phyloP scores from a whole-genome alignment of 1,140 invertebrate genomes.

The Druon quercuslanigerum region DNA sequence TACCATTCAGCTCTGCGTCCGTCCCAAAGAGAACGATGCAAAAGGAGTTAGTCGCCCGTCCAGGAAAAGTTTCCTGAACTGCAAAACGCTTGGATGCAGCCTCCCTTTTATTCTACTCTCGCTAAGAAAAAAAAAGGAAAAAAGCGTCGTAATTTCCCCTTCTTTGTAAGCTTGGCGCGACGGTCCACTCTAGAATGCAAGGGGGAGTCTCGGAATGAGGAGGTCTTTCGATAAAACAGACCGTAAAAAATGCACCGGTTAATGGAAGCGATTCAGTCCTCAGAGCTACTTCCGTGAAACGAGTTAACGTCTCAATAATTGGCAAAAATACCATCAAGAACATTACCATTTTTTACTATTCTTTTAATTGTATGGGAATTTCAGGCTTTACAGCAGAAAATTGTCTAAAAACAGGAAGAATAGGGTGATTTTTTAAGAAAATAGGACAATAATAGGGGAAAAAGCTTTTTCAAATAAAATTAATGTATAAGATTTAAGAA shows the following conservation, averaged over 20 bases:
- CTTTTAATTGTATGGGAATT: background rate
- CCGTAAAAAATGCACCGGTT: background rate
- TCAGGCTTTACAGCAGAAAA: too few species aligned
- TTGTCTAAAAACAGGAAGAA: too few species aligned
- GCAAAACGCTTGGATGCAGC: background rate
- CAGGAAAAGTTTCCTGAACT: conserved; percentile 15
- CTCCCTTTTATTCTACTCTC: background rate
- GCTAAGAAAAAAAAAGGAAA: background rate
- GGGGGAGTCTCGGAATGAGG: background rate
- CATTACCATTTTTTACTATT: background rate
- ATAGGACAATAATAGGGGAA: too few species aligned
- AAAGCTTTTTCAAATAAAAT: too few species aligned
- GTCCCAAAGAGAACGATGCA: background rate
- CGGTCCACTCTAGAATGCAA: background rate
- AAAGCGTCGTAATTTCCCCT: conserved; percentile 22
- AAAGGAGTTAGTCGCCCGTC: conserved; percentile 25
- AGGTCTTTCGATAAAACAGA: conserved; percentile 14
- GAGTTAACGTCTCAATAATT: conserved; percentile 6
- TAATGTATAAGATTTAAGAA: too few species aligned
- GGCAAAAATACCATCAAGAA: background rate
- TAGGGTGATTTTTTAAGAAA: too few species aligned
- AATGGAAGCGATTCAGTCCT: background rate
- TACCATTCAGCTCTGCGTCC: conserved; percentile 41
- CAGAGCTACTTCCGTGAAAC: background rate
- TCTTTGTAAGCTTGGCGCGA: conserved; percentile 3